Evolutionary conservation across 2,113 vertebrate species (phyloP).

Genomic region (Xyliphius kryptos): DNA sequence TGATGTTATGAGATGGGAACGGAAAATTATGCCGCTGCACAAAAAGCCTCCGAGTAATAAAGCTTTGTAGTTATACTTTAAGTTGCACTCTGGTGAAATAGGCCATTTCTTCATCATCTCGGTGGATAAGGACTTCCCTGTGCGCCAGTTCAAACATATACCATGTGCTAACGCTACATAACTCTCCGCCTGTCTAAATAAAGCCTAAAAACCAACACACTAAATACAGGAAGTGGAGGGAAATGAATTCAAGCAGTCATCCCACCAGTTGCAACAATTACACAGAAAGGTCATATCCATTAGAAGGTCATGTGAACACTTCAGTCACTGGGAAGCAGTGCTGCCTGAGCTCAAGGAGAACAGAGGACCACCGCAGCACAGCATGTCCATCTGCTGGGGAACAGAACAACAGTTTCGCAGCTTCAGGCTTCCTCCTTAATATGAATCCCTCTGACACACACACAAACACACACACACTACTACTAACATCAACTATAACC

Average conservation of each 20-base stretch:
- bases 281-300: background rate
- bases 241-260: too few relatives aligned
- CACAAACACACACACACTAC: conserved; percentile 7
- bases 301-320: background rate
- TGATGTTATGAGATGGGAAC: too few relatives aligned
- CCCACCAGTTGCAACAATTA: too few relatives aligned
- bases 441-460: background rate
- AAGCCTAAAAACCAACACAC: conserved; percentile 22
- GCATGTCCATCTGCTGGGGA: conserved; percentile 36
- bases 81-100: too few relatives aligned
- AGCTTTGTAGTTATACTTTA: too few relatives aligned
- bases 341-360: conserved; percentile 1
- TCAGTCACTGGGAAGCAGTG: conserved; percentile 1
- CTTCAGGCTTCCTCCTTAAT: conserved; percentile 38
- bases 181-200: conserved; percentile 15
- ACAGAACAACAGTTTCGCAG: conserved; percentile 54
- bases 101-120: too few relatives aligned
- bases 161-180: background rate
- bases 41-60: too few relatives aligned
- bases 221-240: background rate
- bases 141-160: conserved; percentile 24
- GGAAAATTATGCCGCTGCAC: too few relatives aligned
- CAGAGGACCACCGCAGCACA: background rate
- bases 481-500: too few relatives aligned
- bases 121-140: background rate